Percentiles rank a stretch among this genome's conserved stretches.
These are phyloP conservation scores for Oryzias dopingdopingensis DNA, from an alignment of 2,797 vertebrate genomes.

Conservation along the genomic window DNA sequence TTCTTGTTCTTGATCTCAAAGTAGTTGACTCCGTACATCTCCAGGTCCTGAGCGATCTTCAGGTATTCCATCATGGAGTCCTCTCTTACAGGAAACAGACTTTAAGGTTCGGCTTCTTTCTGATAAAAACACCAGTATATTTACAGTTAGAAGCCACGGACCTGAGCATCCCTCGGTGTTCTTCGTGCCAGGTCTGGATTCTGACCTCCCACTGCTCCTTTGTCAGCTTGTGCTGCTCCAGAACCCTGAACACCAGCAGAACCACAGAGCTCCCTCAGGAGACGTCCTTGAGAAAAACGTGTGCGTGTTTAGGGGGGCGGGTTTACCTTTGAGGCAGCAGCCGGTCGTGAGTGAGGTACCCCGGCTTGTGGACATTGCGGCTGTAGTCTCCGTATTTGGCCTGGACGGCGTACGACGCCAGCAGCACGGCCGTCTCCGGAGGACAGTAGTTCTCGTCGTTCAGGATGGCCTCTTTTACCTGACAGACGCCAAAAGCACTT, in stretches of 20 bases:
- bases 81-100: slow-evolving; percentile 76
- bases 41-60: slow-evolving; percentile 96
- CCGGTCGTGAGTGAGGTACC: slow-evolving; percentile 91
- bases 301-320: too few species aligned
- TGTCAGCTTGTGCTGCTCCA: slow-evolving; percentile 97
- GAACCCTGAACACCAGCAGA: slow-evolving; percentile 76
- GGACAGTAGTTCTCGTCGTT: slow-evolving; percentile 98
- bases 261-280: background rate
- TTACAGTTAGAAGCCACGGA: slow-evolving; percentile 36
- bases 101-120: background rate
- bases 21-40: slow-evolving; percentile 99
- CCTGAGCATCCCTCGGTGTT: slow-evolving; percentile 95
- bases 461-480: slow-evolving; percentile 95
- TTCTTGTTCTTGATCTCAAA: slow-evolving; percentile 99
- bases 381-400: slow-evolving; percentile 93
- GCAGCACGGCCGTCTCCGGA: slow-evolving; percentile 93
- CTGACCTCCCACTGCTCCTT: slow-evolving; percentile 99
- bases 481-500: background rate
- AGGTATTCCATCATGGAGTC: slow-evolving; percentile 99
- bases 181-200: slow-evolving; percentile 97
- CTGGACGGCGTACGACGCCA: slow-evolving; percentile 95
- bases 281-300: too few species aligned
- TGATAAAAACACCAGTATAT: too few species aligned
- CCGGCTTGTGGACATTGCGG: slow-evolving; percentile 91
- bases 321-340: slow-evolving; percentile 93